These are phyloP conservation scores for Sarcophilus harrisii DNA, from an alignment of 2,797 vertebrate species.

Conservation along the genomic window DNA sequence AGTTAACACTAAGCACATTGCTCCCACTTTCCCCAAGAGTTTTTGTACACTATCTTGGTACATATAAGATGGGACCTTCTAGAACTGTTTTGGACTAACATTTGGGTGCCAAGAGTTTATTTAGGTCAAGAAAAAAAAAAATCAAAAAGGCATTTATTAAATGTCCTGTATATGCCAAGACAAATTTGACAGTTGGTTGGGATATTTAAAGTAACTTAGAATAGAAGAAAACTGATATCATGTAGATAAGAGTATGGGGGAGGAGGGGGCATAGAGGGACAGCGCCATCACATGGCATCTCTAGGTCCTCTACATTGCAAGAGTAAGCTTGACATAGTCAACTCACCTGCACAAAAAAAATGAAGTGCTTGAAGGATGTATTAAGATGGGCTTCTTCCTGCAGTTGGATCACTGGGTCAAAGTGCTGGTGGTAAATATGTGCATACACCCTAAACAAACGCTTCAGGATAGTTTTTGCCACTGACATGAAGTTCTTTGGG, in stretches of 20 bases:
- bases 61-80: not conserved
- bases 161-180: not conserved
- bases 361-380: constrained; percentile 99
- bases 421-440: constrained; percentile 99
- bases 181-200: not conserved
- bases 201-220: not conserved
- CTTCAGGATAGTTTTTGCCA: constrained; percentile 98
- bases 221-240: not conserved
- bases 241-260: not conserved
- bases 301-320: not conserved
- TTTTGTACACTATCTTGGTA: not conserved
- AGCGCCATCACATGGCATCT: not conserved
- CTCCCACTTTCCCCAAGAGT: not conserved
- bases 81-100: constrained; percentile 1
- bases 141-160: not conserved
- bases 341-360: constrained; percentile 97
- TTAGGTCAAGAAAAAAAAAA: constrained; percentile 30
- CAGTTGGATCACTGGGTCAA: constrained; percentile 98
- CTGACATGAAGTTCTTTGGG: constrained; percentile 98
- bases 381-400: constrained; percentile 99
- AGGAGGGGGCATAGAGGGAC: rapidly evolving
- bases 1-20: not conserved
- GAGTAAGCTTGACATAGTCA: not conserved
- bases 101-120: not conserved
- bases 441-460: constrained; percentile 98